Conservation (phyloP, 2,113 vertebrate genomes). For the Rhea americana region DNA sequence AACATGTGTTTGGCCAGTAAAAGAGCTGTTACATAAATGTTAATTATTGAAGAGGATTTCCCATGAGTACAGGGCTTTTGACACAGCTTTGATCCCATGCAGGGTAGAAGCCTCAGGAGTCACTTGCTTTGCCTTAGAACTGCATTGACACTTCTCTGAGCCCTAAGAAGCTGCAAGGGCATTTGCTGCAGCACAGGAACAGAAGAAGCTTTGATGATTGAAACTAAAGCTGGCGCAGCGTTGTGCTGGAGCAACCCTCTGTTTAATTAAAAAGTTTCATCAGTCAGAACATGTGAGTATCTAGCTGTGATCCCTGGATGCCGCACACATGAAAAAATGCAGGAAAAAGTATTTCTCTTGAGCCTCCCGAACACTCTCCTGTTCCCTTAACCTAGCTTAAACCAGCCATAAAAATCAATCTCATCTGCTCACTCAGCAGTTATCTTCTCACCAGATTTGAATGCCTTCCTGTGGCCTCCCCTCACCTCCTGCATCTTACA, state of each 20-base stretch:
- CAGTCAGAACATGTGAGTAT: not conserved
- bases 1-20: conserved; percentile 41
- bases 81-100: conserved; percentile 30
- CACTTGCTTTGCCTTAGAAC: conserved; percentile 10
- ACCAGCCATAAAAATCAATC: not conserved
- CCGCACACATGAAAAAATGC: not conserved
- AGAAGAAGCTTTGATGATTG: conserved; percentile 8
- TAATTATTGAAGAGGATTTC: conserved; percentile 49
- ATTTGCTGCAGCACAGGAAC: not conserved
- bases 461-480: not conserved
- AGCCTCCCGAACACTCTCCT: not conserved
- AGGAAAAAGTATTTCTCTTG: not conserved
- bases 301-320: not conserved
- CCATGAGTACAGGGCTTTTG: conserved; percentile 16
- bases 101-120: not conserved
- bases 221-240: not conserved
- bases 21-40: conserved; percentile 3
- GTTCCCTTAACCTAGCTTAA: not conserved
- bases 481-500: not conserved
- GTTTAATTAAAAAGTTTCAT: not conserved
- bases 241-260: not conserved
- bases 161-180: not conserved
- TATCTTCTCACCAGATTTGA: not conserved
- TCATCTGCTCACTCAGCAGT: not conserved
- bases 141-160: not conserved